Base-by-base conservation (phyloP, 2,888 invertebrate genomes). In the Diaphora mendica region DNA sequence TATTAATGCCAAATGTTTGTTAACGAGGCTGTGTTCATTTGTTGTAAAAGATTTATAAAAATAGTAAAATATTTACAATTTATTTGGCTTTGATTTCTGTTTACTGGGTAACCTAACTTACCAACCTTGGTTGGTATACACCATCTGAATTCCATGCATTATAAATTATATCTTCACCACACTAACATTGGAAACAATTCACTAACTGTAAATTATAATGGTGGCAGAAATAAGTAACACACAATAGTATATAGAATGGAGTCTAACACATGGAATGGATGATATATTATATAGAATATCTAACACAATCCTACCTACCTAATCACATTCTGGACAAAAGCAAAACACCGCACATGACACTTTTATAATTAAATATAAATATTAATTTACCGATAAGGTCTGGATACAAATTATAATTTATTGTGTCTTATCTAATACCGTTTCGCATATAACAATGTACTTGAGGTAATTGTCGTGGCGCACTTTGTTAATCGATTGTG, bases 21-120 rank as follows among this genome's bases (percentile, higher is more conserved):
- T 83, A 86, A 82, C 77, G 81, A 88, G 87, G 87, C 88, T 89
- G 88, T 89, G 89, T 86, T 86, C 82, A 86, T 79, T 80, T 84
- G 85, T 85, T 88, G 86, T 86, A 86, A 85, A 86, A 84, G 79
- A 69, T 84, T 86, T 85, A 85, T 85, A 86, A 85, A 85, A 88
- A 89, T 86, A 88, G 88, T 84, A 89, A 88, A 89, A 83, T 82
- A 78, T 86, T 88, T 85, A 84, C 82, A 79, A 79, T 82, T 72
- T 79, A 74, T 78, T 79, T 86, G 87, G 72, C 79, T 89, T 87
- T 89, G 73, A 88, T 89, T 89, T 86, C 75, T 71, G 71, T 79
- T 67, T 79, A 64, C 70, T 62, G 70, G 64, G 72, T 66, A 30
- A 65, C 71, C 64, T 72, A n/a, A 55, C 33, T 39, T n/a, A 68